Evolutionary conservation across 2,888 invertebrate genomes (phyloP).

Genomic region (Lacanobia wlatinum): DNA sequence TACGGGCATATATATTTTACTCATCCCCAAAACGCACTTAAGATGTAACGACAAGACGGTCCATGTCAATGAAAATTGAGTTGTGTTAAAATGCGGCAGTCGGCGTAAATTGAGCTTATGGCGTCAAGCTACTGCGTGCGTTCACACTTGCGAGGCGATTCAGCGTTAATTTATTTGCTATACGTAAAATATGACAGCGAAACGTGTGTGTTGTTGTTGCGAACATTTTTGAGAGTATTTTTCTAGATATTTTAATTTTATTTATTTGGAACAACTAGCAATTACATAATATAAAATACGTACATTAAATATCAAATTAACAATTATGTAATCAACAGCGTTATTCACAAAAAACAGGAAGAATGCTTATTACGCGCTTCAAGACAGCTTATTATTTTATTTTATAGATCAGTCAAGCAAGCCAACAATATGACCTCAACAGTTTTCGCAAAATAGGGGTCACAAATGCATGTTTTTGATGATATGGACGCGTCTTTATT

Average conservation of each 20-base stretch:
- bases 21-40: constrained; percentile 26
- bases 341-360: too few relatives aligned
- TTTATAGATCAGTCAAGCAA: neutral
- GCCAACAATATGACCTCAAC: neutral
- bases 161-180: constrained; percentile 8
- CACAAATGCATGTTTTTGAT: constrained; percentile 19
- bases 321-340: too few relatives aligned
- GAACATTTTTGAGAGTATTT: constrained; percentile 20
- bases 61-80: constrained; percentile 16
- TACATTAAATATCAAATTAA: too few relatives aligned
- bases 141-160: constrained; percentile 8
- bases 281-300: too few relatives aligned
- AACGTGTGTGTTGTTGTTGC: neutral
- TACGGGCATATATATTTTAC: constrained; percentile 55
- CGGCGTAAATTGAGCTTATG: constrained; percentile 37
- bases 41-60: constrained; percentile 7
- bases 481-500: neutral
- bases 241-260: neutral
- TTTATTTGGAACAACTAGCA: too few relatives aligned
- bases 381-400: too few relatives aligned
- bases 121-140: constrained; percentile 20
- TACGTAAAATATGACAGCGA: neutral
- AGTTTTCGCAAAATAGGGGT: constrained; percentile 20
- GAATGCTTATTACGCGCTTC: too few relatives aligned
- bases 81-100: constrained; percentile 25